Evolutionary conservation across 2,888 invertebrate genomes (phyloP).

Genomic region (Sesia apiformis): DNA sequence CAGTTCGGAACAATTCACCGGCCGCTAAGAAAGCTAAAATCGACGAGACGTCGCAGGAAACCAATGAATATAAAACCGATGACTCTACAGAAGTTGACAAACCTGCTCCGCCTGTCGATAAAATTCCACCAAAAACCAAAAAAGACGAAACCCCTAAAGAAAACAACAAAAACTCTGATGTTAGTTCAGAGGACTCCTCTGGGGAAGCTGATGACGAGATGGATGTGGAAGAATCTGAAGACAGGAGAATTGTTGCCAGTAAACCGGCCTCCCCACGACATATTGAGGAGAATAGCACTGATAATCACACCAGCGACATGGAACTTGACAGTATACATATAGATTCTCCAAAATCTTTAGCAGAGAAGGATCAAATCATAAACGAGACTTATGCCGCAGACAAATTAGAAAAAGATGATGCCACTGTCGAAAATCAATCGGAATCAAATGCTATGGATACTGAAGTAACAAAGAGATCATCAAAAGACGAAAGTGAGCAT

Average conservation of each 20-base stretch:
- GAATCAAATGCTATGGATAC: constrained; percentile 14
- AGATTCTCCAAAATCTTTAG: constrained; percentile 61
- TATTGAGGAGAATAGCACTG: constrained; percentile 59
- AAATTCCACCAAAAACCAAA: constrained; percentile 23
- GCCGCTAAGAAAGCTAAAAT: constrained; percentile 47
- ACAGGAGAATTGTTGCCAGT: constrained; percentile 46
- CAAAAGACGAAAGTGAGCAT: constrained; percentile 25
- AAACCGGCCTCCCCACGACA: constrained; percentile 48
- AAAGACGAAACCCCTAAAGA: constrained; percentile 17
- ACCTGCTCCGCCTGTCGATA: constrained; percentile 17
- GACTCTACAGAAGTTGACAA: constrained; percentile 31
- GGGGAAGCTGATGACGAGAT: constrained; percentile 80
- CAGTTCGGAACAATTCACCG: constrained; percentile 28
- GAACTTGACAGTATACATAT: constrained; percentile 66
- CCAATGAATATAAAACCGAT: constrained; percentile 38
- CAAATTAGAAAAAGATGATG: constrained; percentile 27
- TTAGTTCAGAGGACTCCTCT: constrained; percentile 75
- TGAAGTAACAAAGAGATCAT: constrained; percentile 22
- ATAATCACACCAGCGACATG: constrained; percentile 68
- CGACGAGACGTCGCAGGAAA: constrained; percentile 23
- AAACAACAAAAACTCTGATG: constrained; percentile 51
- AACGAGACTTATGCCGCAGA: constrained; percentile 35
- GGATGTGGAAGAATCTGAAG: constrained; percentile 77
- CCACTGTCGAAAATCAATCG: constrained; percentile 16
- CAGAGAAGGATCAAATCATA: constrained; percentile 55